Evolutionary conservation across 1,140 invertebrate genomes (phyloP).

Genomic region (Platorchestia sp.): DNA sequence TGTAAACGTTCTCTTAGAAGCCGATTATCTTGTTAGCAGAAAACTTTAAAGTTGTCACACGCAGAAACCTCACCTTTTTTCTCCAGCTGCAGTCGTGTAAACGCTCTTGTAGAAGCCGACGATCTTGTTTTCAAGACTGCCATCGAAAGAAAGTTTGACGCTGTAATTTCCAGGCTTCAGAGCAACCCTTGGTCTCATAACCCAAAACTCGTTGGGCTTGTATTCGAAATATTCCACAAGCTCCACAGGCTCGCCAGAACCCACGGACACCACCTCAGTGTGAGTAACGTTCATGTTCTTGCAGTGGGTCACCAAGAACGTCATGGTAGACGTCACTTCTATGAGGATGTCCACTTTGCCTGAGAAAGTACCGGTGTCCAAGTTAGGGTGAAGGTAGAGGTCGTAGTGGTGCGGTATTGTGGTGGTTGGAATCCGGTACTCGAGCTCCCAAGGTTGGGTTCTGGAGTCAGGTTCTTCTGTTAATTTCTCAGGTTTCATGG

Average conservation of each 20-base stretch:
- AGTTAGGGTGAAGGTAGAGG: conserved; percentile 80
- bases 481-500: not conserved
- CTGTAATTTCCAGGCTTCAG: conserved; percentile 77
- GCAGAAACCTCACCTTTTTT: conserved; percentile 75
- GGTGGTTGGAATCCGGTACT: conserved; percentile 77
- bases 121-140: conserved; percentile 77
- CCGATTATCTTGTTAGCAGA: conserved; percentile 81
- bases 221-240: conserved; percentile 73
- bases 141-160: conserved; percentile 79
- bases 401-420: conserved; percentile 83
- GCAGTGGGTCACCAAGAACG: conserved; percentile 72
- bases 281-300: conserved; percentile 71
- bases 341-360: conserved; percentile 80
- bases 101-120: conserved; percentile 85
- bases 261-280: conserved; percentile 65
- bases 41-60: too few relatives aligned
- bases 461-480: conserved; percentile 40
- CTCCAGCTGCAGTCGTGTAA: conserved; percentile 77
- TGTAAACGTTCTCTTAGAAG: conserved; percentile 84
- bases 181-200: conserved; percentile 74
- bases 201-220: conserved; percentile 78
- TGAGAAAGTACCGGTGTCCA: conserved; percentile 78
- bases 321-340: conserved; percentile 68
- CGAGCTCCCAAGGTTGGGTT: conserved; percentile 70
- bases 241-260: conserved; percentile 64